A percentile compares a stretch with the other conserved stretches of the same genome.
Conservation (phyloP, 2,888 invertebrate genomes). For the Sinhomidia bicolor region DNA sequence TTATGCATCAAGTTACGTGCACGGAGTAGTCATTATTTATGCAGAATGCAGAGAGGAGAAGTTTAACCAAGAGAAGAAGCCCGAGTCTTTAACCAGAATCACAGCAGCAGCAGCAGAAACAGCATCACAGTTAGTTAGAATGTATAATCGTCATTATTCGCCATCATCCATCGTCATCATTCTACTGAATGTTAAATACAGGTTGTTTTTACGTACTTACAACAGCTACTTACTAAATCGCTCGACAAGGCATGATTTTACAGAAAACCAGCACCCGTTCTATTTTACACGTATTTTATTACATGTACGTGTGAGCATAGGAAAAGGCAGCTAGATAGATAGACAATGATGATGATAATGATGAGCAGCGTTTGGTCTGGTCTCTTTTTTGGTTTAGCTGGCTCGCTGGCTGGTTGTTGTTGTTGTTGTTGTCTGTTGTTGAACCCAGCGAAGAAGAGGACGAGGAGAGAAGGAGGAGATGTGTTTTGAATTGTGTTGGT, state of each 20-base stretch:
- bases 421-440: background rate
- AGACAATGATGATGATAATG: too few species aligned
- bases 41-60: background rate
- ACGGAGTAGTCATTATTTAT: slow-evolving; percentile 5
- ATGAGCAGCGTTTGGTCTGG: too few species aligned
- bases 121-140: slow-evolving; percentile 4
- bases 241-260: slow-evolving; percentile 23
- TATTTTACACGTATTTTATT: background rate
- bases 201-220: slow-evolving; percentile 17
- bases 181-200: background rate
- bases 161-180: background rate
- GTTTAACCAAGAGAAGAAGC: too few species aligned
- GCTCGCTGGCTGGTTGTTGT: too few species aligned
- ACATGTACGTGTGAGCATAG: too few species aligned
- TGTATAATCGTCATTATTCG: background rate
- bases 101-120: background rate
- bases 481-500: slow-evolving; percentile 34
- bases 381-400: slow-evolving; percentile 30
- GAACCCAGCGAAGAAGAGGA: background rate
- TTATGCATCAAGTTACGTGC: background rate
- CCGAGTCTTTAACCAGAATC: slow-evolving; percentile 14
- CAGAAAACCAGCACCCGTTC: slow-evolving; percentile 46
- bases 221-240: background rate
- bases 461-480: background rate
- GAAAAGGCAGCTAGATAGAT: slow-evolving; percentile 3